Base-by-base conservation (phyloP, 2,113 vertebrate species). In the Rutilus rutilus region DNA sequence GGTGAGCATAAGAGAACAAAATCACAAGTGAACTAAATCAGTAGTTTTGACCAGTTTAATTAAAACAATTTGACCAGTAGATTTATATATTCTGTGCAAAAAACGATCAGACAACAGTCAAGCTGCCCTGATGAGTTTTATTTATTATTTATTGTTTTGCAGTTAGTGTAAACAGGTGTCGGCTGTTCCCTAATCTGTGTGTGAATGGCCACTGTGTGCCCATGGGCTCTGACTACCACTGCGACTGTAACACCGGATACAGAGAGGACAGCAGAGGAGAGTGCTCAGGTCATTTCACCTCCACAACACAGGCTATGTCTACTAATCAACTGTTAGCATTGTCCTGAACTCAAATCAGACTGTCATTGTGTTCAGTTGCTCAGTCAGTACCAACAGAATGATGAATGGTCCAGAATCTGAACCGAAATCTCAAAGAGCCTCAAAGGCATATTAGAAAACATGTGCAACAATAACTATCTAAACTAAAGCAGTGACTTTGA, bases 191-290 rank as follows among this genome's bases (percentile, higher is more conserved):
- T 60, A 95, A 93, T 87, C 92, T 95, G 86, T 96, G 95, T 47
- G 89, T 94, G 77, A 95, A 95, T 91, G 95, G 95, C 52, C 94
- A 89, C 25, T 96, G 95, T 64, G 91, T 95, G 75, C 93, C 94
- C 60, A 90, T 93, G 19, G 90, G 90, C 21, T 92, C 93, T 5
- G 94, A 93, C 85, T 95, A 95, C 79, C 90, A 92, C 9, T 96
- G 95, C 86, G 94, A 95, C n/a, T 96, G 95, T 82, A 94, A 95
- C 82, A 88, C 90, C 86, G 95, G 95, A 39, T 95, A 94, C 79
- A 93, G 92, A 27, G 92, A 94, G 82, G 94, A 95, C 90, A 78
- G 81, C 80, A 94, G 93, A 27, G 92, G 91, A 23, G 94, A 95
- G 86, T 96, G 95, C 87, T 88, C 86, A 73, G 95, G 95, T 96